phyloP scores from a whole-genome alignment of 2,113 vertebrate species.

The Rhombomys opimus region DNA sequence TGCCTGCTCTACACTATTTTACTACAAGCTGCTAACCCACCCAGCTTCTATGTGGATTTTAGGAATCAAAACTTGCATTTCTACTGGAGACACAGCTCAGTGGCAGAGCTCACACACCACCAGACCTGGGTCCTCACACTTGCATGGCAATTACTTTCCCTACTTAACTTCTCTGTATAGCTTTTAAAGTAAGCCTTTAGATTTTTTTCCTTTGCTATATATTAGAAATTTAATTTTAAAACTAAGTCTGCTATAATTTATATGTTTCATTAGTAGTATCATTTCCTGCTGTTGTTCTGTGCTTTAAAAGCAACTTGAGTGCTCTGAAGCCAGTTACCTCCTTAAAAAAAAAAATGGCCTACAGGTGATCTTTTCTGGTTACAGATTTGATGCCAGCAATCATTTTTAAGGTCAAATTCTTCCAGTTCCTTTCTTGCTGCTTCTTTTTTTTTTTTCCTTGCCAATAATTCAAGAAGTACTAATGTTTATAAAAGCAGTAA shows the following conservation, averaged over 20 bases:
- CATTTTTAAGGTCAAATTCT: constrained; percentile 32
- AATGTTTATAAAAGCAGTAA: neutral
- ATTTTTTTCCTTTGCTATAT: constrained; percentile 12
- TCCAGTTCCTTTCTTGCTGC: constrained; percentile 31
- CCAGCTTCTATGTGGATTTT: neutral
- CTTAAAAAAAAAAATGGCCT: constrained; percentile 23
- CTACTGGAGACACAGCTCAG: too few species aligned
- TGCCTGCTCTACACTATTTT: neutral
- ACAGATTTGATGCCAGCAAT: constrained; percentile 18
- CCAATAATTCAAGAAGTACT: neutral
- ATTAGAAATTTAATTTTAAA: neutral
- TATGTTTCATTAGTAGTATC: constrained; percentile 34
- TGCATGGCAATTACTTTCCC: neutral
- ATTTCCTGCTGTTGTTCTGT: neutral
- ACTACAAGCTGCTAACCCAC: neutral
- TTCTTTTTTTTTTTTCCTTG: neutral
- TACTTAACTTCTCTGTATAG: neutral
- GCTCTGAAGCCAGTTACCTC: constrained; percentile 23
- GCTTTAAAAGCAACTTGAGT: constrained; percentile 47
- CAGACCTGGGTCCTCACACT: neutral
- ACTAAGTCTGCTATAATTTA: neutral
- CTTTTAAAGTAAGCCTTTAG: constrained; percentile 52
- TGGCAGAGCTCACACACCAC: too few species aligned
- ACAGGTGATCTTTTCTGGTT: constrained; percentile 5
- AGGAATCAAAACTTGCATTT: neutral